Base-by-base conservation (phyloP, 2,113 vertebrate genomes). In the Pollachius pollachius region DNA sequence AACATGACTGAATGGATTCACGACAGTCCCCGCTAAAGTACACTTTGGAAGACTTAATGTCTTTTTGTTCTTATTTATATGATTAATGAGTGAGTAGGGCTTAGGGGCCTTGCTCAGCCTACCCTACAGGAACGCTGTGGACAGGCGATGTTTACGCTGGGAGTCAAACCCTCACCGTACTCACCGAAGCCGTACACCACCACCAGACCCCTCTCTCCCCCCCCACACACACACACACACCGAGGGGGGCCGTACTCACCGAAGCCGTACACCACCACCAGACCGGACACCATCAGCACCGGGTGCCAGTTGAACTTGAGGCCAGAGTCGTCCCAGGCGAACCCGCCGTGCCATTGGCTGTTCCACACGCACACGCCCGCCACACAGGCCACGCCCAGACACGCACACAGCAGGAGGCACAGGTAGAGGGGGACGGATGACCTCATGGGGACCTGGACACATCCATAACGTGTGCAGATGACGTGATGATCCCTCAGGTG, bases 231-330 rank as follows among this genome's bases (percentile, higher is more conserved):
- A 2, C 1, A 41, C 4, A 37, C 41, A 48, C 8, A 9, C 41
- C 12, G 41, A 9, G 41, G 41, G 41, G 7, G 9, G 41, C 41
- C 2, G 41, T 48, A 59, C 94, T 92, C 85, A 99, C 96, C 96
- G 15, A 91, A 90, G 0, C 96, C 94, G 0, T 97, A 97, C 3
- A 96, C 70, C 68, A 97, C 94, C 84, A 98, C 88, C 89, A 96
- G 62, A 0, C 95, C 94, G 0, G 91, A 71, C 15, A 97, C 94
- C 96, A 98, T 98, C 75, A 97, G 89, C 52, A 96, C 92, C 0
- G 97, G 96, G 81, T 98, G 97, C 94, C 95, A 98, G 91, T 97
- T 98, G 87, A 98, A 98, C 19, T 88, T 93, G 21, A 16, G 71
- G 0, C 1, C 0, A 0, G 89, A 80, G 30, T 93, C 90, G 0